These are phyloP conservation scores for Heliconius hewitsoni DNA, from an alignment of 1,140 invertebrate species.

Conservation along the genomic window DNA sequence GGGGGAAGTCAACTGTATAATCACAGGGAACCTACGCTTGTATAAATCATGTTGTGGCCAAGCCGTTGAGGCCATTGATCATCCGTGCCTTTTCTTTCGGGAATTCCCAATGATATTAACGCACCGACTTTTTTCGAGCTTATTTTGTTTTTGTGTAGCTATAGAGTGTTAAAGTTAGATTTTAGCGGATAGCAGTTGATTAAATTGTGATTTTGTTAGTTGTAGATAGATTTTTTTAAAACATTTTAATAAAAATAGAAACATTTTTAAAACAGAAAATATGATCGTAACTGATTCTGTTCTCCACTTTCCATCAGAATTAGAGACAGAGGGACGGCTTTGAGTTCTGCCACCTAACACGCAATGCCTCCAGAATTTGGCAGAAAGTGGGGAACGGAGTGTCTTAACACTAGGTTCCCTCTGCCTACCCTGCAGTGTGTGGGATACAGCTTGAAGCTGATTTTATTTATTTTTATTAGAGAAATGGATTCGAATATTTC, in stretches of 20 bases:
- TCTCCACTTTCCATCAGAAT: no score
- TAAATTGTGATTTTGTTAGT: no score
- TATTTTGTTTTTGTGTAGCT: neutral
- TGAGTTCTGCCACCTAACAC: no score
- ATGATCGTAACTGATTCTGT: neutral
- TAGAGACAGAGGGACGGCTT: no score
- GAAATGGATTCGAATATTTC: neutral
- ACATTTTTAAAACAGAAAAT: neutral
- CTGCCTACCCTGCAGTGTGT: no score
- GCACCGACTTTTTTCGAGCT: neutral
- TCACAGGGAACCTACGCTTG: slow-evolving; percentile 17
- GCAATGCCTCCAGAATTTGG: no score
- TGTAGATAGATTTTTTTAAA: neutral
- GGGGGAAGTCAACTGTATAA: slow-evolving; percentile 27
- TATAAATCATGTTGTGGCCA: slow-evolving; percentile 27
- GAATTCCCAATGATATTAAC: slow-evolving; percentile 19
- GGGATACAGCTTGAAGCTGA: no score
- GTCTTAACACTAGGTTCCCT: no score
- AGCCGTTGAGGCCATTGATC: slow-evolving; percentile 16
- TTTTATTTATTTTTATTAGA: neutral
- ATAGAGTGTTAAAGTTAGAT: neutral
- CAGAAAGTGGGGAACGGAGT: no score
- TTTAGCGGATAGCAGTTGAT: neutral
- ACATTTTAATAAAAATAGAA: neutral
- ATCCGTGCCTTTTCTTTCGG: slow-evolving; percentile 16